These are phyloP conservation scores for Stichodactyla helianthus DNA, from an alignment of 64 coral and sea anemone genomes.

Conservation along the genomic window DNA sequence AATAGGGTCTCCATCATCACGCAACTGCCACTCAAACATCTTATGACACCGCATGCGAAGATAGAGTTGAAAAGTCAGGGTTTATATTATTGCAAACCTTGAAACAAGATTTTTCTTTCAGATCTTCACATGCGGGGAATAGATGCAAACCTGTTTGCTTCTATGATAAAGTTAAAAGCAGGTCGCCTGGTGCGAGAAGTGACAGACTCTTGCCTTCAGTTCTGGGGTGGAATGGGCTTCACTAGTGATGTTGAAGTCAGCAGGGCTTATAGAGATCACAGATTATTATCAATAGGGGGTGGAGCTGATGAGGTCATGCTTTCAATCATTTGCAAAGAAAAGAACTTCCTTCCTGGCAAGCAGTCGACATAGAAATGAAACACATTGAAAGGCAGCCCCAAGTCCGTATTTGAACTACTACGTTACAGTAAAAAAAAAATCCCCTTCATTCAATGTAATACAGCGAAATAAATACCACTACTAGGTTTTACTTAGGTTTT, in stretches of 20 bases:
- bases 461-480: no score
- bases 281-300: slow-evolving; percentile 88
- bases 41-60: no score
- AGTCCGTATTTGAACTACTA: no score
- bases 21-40: no score
- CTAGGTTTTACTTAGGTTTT: no score
- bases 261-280: slow-evolving; percentile 73
- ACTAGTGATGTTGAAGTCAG: slow-evolving; percentile 81
- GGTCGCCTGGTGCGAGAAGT: slow-evolving; percentile 85
- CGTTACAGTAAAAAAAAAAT: no score
- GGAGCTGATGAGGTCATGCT: slow-evolving; percentile 99
- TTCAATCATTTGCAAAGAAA: slow-evolving; percentile 93
- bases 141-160: slow-evolving; percentile 85
- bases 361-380: background rate
- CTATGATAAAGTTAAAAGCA: slow-evolving; percentile 93
- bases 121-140: slow-evolving; percentile 80
- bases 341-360: slow-evolving; percentile 51
- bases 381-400: no score
- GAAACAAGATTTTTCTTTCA: slow-evolving; percentile 27
- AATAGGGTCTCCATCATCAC: no score
- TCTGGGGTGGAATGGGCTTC: slow-evolving; percentile 98
- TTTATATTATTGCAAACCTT: background rate
- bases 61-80: no score
- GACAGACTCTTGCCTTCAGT: slow-evolving; percentile 92
- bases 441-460: no score